Conservation (phyloP, 2,113 vertebrate species). For the Pachypanchax playfairii region DNA sequence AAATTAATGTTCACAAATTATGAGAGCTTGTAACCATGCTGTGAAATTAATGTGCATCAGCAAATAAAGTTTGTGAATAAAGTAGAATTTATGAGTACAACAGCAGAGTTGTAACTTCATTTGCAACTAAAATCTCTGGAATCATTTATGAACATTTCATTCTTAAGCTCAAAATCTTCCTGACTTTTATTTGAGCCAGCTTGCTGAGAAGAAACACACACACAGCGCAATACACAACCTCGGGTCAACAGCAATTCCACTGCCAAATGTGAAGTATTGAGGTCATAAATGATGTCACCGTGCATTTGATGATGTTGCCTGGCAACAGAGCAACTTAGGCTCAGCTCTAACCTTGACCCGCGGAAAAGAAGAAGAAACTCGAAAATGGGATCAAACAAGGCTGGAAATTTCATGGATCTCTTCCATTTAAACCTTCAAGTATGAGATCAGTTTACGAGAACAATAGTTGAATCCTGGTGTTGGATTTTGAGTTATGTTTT, state of each 20-base stretch:
- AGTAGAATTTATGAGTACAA: not conserved
- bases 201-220: not conserved
- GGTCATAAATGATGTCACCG: not conserved
- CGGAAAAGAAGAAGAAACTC: not conserved
- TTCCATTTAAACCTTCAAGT: too few species aligned
- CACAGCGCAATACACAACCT: not conserved
- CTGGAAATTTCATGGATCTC: too few species aligned
- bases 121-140: not conserved
- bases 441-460: too few species aligned
- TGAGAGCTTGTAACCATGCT: not conserved
- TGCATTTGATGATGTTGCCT: slow-evolving; percentile 4
- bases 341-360: not conserved
- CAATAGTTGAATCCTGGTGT: too few species aligned
- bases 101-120: not conserved
- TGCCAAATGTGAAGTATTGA: slow-evolving; percentile 3
- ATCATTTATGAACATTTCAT: not conserved
- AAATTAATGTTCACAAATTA: not conserved
- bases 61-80: too few species aligned
- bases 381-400: not conserved
- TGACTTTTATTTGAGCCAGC: not conserved
- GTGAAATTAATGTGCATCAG: too few species aligned
- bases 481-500: too few species aligned
- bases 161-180: not conserved
- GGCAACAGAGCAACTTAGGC: not conserved
- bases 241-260: not conserved